phyloP scores from a whole-genome alignment of 2,113 vertebrate genomes.

The Todiramphus chloris region DNA sequence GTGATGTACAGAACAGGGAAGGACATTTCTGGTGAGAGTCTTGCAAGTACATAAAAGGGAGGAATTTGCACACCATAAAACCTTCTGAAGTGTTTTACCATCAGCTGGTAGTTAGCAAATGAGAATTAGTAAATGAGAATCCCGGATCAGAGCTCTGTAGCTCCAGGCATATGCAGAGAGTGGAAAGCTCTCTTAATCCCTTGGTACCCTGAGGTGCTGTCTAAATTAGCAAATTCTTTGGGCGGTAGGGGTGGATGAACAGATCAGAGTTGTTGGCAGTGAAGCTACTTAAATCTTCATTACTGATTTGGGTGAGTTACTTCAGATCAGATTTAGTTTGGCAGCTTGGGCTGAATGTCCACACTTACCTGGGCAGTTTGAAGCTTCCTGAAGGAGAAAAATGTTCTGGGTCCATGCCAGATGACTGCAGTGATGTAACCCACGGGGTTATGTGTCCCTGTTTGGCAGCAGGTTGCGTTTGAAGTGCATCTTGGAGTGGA shows the following conservation, averaged over 20 bases:
- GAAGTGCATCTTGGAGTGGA: neutral
- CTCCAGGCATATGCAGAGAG: neutral
- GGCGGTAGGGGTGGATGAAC: neutral
- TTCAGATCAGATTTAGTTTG: neutral
- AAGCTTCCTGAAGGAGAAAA: neutral
- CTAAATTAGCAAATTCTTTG: neutral
- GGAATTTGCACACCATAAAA: neutral
- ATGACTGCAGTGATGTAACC: neutral
- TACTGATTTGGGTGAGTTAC: neutral
- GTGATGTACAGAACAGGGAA: neutral
- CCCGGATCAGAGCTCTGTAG: neutral
- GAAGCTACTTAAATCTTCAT: neutral
- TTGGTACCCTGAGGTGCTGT: neutral
- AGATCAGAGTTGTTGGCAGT: neutral
- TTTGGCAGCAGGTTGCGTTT: neutral
- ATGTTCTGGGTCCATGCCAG: fast-evolving
- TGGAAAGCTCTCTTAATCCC: neutral
- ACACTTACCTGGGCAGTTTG: neutral
- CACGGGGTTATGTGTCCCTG: fast-evolving
- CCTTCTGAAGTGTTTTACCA: neutral
- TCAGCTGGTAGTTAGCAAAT: neutral
- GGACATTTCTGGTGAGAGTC: neutral
- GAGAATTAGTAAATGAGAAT: neutral
- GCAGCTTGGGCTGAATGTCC: neutral
- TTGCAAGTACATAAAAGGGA: neutral